Base-by-base conservation (phyloP, 2,888 invertebrate species). In the Lycophotia porphyrea region DNA sequence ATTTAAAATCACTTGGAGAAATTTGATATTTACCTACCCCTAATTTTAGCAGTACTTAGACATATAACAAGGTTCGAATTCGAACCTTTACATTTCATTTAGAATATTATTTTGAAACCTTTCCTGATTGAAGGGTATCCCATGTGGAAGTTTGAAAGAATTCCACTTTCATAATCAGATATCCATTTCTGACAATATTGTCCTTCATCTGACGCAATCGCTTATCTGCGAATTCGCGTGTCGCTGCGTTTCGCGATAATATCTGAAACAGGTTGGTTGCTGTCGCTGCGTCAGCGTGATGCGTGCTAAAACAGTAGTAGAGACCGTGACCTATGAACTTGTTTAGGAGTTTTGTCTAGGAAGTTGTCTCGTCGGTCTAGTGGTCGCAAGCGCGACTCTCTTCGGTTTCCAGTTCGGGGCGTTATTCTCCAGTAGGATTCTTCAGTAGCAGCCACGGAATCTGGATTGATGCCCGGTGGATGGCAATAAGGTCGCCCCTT, bases 161-260 rank as follows among this genome's bases (percentile, higher is more conserved):
- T n/a, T 52, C n/a, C 5, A n/a, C 27, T 15, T 27, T 27, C 27
- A 27, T 7, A 27, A 44, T 44, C 44, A 65, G 2, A 11, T 67
- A 49, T 49, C 34, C 5, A 9, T 44, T 24, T 4, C 3, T 24
- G 24, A 15, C 15, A 13, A 66, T n/a, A 18, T n/a, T n/a, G n/a
- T 7, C 18, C 8, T 47, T 9, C 18, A 21, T 8, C 44, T 5
- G 18, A 13, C 49, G 52, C 13, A 31, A n/a, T 44, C 8, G 18
- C 9, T n/a, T 21, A 58, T 73, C 72, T 73, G 34, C 34, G 55
- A 21, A 24, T n/a, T n/a, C 42, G 13, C 42, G n/a, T 24, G 18
- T 31, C 72, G n/a, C 72, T 15, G 21, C n/a, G 52, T 42, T 42
- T 72, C 5, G 34, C 9, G 74, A 58, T 72, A 44, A 34, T 44